Evolutionary conservation across 2,888 invertebrate genomes (phyloP), one percentile per base, ranked within the genome.

Genomic region (Fragum fragum): DNA sequence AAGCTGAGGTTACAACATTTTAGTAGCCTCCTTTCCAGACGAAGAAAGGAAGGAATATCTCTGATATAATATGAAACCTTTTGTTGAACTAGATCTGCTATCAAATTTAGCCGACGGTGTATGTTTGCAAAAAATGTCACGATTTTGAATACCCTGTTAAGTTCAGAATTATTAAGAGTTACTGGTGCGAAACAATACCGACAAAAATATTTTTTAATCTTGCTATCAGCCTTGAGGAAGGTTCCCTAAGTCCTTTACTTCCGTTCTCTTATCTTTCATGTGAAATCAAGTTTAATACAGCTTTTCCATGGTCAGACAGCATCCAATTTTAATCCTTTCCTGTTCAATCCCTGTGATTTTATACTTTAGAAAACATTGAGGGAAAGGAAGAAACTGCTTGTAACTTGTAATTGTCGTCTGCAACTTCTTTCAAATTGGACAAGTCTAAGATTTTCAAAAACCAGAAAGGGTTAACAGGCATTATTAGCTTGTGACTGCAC

Each of bases 111-210:
- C 14, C 3, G 7, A 3, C 7, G 47, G 16, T 14, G 2, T 47
- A 47, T 47, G n/a, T 47, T 47, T 47, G 47, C 3, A 47, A 47
- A 47, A 47, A 47, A 9, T 47, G 47, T 47, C 47, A 47, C 47
- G 47, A 47, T 14, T n/a, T 47, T 47, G 47, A 47, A 47, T 47
- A 14, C 47, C 47, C 47, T 18, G 47, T 47, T 47, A 47, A 16
- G 18, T 47, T 14, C 14, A 16, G 18, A 47, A 47, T 47, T 47
- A 47, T 47, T 18, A 18, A 47, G n/a, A 47, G 47, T 47, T 47
- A 47, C 14, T 47, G 47, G 47, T 47, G 47, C 47, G 47, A 47
- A 47, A 47, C 47, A 47, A 47, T 47, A 18, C 47, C n/a, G 47
- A 36, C 32, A 36, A 36, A 47, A 47, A 47, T 47, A 47, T 9